These are phyloP conservation scores for Drosophila meridionalis DNA, from an alignment of 2,888 invertebrate species.

Conservation along the genomic window DNA sequence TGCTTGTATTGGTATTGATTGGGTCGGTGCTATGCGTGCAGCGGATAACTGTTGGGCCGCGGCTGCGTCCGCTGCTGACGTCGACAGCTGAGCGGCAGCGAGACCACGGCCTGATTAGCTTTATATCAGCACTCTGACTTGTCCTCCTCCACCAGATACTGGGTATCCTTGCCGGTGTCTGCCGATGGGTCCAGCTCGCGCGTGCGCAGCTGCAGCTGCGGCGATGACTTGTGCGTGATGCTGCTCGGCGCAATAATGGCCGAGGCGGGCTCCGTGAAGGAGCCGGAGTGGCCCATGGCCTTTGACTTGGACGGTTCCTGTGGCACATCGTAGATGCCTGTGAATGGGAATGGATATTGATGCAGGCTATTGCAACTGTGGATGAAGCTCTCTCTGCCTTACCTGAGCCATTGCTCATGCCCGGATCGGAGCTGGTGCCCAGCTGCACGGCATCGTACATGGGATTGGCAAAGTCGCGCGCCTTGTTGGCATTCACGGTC, in stretches of 20 bases:
- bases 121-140: constrained; percentile 87
- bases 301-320: constrained; percentile 90
- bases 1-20: constrained; percentile 30
- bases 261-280: constrained; percentile 88
- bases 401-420: constrained; percentile 88
- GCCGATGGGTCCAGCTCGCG: constrained; percentile 92
- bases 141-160: constrained; percentile 95
- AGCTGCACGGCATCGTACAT: constrained; percentile 97
- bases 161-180: constrained; percentile 96
- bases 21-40: constrained; percentile 72
- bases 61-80: constrained; percentile 47
- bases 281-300: constrained; percentile 84
- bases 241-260: constrained; percentile 93
- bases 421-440: constrained; percentile 86
- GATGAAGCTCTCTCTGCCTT: constrained; percentile 64
- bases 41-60: constrained; percentile 61
- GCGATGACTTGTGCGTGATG: constrained; percentile 91
- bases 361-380: too few species aligned
- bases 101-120: constrained; percentile 67
- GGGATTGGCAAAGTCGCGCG: constrained; percentile 98
- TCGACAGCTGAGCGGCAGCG: constrained; percentile 44
- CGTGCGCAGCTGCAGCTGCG: constrained; percentile 90
- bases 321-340: constrained; percentile 93
- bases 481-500: constrained; percentile 90
- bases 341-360: neutral